These are phyloP conservation scores for Tetragnatha montana DNA, from an alignment of 2,888 invertebrate genomes.

Conservation along the genomic window DNA sequence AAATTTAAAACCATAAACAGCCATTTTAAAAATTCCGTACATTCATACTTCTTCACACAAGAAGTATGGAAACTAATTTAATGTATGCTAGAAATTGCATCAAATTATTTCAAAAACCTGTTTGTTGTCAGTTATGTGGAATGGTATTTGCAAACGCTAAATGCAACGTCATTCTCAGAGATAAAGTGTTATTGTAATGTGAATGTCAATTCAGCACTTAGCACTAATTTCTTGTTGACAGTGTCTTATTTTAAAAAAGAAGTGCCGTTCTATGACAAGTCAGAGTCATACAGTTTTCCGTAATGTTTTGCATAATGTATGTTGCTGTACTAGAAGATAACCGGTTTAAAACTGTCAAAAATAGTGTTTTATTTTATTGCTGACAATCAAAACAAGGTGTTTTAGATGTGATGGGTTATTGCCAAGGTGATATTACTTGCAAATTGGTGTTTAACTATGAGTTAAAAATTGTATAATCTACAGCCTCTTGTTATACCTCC, in stretches of 20 bases:
- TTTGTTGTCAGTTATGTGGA: slow-evolving; percentile 45
- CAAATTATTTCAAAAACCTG: slow-evolving; percentile 49
- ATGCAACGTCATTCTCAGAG: slow-evolving; percentile 37
- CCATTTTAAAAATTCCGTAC: too few species aligned
- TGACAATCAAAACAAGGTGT: slow-evolving; percentile 67
- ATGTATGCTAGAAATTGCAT: neutral
- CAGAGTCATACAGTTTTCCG: slow-evolving; percentile 46
- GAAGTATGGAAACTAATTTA: neutral
- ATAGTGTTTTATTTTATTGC: slow-evolving; percentile 58
- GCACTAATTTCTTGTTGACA: slow-evolving; percentile 67
- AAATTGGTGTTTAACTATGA: slow-evolving; percentile 1
- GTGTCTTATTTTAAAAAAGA: slow-evolving; percentile 66
- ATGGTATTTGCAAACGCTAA: slow-evolving; percentile 29
- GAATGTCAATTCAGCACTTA: slow-evolving; percentile 64
- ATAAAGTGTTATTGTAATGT: slow-evolving; percentile 56
- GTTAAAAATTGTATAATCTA: slow-evolving; percentile 42
- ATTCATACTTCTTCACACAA: neutral
- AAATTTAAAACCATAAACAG: too few species aligned
- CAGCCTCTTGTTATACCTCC: neutral
- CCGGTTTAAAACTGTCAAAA: slow-evolving; percentile 37
- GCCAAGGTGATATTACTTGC: slow-evolving; percentile 61
- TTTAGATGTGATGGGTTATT: slow-evolving; percentile 59
- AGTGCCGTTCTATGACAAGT: slow-evolving; percentile 67
- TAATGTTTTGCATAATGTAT: slow-evolving; percentile 55
- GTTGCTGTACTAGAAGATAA: slow-evolving; percentile 49